Percentiles rank a stretch among this genome's conserved stretches.
Evolutionary conservation across 2,888 invertebrate species (phyloP).

Genomic region (Sepioteuthis lessoniana): DNA sequence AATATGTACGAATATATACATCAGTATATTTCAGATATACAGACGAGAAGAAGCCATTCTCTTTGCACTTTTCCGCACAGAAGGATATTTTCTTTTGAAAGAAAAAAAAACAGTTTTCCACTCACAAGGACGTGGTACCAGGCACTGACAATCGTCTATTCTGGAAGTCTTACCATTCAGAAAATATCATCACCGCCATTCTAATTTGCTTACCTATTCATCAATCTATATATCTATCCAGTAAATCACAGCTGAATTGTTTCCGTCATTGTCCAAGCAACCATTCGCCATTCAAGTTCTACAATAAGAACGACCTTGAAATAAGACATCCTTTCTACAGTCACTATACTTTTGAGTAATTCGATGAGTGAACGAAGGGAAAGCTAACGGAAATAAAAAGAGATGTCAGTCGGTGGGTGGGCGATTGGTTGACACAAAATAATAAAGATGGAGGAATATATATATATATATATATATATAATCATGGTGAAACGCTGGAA

Average conservation of each 20-base stretch:
- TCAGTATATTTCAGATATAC: too few relatives aligned
- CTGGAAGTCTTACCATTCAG: neutral
- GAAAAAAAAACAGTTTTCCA: neutral
- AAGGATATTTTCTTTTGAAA: neutral
- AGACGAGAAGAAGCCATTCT: neutral
- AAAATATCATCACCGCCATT: neutral
- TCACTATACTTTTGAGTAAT: too few relatives aligned
- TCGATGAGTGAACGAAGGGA: too few relatives aligned
- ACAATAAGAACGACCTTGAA: neutral
- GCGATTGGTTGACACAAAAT: too few relatives aligned
- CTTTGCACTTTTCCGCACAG: neutral
- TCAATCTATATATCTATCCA: neutral
- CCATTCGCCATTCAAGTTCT: too few relatives aligned
- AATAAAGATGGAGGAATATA: too few relatives aligned
- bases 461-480: too few relatives aligned
- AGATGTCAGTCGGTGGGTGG: too few relatives aligned
- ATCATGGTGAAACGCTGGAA: too few relatives aligned
- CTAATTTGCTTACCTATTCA: neutral
- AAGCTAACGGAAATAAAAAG: too few relatives aligned
- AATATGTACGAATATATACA: neutral
- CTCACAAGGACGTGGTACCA: neutral
- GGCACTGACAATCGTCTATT: neutral
- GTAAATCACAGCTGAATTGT: neutral
- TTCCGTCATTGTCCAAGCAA: neutral
- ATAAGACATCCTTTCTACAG: neutral